phyloP scores from a whole-genome alignment of 2,888 invertebrate species.

The Cremastobaeus sp. region DNA sequence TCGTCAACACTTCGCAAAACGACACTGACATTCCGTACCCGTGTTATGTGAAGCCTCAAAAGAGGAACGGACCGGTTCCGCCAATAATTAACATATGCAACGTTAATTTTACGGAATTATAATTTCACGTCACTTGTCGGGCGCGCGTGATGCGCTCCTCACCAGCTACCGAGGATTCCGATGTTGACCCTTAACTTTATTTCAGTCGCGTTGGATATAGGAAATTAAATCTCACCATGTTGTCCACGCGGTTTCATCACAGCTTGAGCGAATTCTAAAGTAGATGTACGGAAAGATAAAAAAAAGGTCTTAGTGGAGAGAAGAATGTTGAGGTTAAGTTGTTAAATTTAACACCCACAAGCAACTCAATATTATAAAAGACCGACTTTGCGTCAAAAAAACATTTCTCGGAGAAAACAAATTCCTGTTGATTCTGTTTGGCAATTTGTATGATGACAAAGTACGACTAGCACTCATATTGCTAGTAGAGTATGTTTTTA shows the following conservation, averaged over 20 bases:
- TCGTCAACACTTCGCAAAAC: constrained; percentile 44
- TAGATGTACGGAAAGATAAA: not conserved
- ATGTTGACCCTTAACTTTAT: constrained; percentile 39
- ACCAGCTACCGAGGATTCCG: constrained; percentile 50
- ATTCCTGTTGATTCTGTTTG: no score
- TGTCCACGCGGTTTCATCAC: constrained; percentile 31
- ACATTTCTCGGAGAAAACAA: no score
- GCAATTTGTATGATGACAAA: no score
- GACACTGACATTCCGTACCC: constrained; percentile 36
- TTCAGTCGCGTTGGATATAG: constrained; percentile 33
- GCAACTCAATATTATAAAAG: no score
- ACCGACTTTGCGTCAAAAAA: not conserved
- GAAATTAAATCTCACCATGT: constrained; percentile 44
- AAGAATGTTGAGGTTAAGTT: not conserved
- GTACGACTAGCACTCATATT: no score
- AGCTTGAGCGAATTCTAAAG: constrained; percentile 6
- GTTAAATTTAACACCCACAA: not conserved
- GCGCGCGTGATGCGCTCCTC: constrained; percentile 62
- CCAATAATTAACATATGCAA: constrained; percentile 73
- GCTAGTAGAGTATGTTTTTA: no score
- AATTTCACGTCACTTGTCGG: constrained; percentile 71
- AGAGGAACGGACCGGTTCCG: constrained; percentile 68
- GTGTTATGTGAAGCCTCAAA: constrained; percentile 58
- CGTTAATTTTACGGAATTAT: constrained; percentile 76
- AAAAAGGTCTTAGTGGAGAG: not conserved